Evolutionary conservation across 2,888 invertebrate genomes (phyloP).

Genomic region (Clunio marinus): DNA sequence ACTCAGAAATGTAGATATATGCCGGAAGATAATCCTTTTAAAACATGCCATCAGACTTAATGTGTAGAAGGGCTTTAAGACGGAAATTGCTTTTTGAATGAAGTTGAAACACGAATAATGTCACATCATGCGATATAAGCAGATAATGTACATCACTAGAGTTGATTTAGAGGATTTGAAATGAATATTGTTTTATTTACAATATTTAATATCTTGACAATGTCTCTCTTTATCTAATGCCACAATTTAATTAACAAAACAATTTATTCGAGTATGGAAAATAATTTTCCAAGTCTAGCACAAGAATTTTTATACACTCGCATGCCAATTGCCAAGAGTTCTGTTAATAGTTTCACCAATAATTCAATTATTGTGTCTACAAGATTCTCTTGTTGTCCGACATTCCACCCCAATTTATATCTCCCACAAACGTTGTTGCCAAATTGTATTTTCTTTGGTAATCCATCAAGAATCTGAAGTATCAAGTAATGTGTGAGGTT

Average conservation of each 20-base stretch:
- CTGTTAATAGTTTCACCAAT: neutral
- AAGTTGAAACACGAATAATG: conserved; percentile 23
- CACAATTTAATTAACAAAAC: conserved; percentile 11
- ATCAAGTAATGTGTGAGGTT: conserved; percentile 26
- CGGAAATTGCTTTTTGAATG: neutral
- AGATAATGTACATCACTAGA: neutral
- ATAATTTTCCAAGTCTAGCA: no score
- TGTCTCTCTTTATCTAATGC: neutral
- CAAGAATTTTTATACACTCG: no score
- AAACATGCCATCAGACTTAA: conserved; percentile 7
- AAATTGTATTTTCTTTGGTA: conserved; percentile 13
- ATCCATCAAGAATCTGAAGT: conserved; percentile 19
- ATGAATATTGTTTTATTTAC: neutral
- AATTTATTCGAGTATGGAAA: no score
- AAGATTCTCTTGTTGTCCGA: neutral
- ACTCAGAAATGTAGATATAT: neutral
- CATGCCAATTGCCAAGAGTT: no score
- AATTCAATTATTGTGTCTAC: conserved; percentile 16
- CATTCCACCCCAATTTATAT: neutral
- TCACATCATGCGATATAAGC: conserved; percentile 6
- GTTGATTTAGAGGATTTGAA: neutral
- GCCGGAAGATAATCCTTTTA: conserved; percentile 33
- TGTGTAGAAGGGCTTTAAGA: neutral
- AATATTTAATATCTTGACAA: neutral
- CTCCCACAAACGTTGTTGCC: conserved; percentile 8